These are phyloP conservation scores for Ecliptopera silaceata DNA, from an alignment of 2,888 invertebrate genomes.

Conservation along the genomic window DNA sequence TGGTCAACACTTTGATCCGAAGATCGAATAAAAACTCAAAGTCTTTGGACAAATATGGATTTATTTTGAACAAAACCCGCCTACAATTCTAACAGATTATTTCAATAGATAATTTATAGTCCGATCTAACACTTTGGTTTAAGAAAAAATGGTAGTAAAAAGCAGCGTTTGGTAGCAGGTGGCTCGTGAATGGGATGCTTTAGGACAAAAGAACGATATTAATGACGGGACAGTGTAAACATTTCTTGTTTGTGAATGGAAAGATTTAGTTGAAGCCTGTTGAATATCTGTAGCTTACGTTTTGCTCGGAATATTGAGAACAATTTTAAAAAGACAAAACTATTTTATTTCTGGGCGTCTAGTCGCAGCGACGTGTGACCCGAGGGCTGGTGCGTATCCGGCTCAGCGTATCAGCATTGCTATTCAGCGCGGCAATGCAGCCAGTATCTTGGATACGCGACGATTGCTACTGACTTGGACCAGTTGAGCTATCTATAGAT, in stretches of 20 bases:
- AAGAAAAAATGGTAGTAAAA: slow-evolving; percentile 40
- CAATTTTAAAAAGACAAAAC: too few relatives aligned
- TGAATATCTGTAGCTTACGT: too few relatives aligned
- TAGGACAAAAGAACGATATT: slow-evolving; percentile 50
- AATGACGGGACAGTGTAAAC: slow-evolving; percentile 68
- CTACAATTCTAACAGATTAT: slow-evolving; percentile 73
- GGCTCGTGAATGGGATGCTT: slow-evolving; percentile 40
- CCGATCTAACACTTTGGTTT: slow-evolving; percentile 44
- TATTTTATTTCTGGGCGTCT: too few relatives aligned
- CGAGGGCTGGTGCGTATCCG: too few relatives aligned
- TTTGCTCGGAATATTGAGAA: too few relatives aligned
- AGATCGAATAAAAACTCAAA: slow-evolving; percentile 42
- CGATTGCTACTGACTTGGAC: too few relatives aligned
- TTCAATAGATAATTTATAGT: slow-evolving; percentile 75
- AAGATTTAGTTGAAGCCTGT: not conserved
- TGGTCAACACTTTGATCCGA: slow-evolving; percentile 40
- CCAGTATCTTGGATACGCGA: too few relatives aligned
- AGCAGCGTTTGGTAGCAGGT: slow-evolving; percentile 36
- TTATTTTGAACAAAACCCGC: slow-evolving; percentile 64
- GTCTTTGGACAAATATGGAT: slow-evolving; percentile 51
- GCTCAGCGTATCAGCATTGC: too few relatives aligned
- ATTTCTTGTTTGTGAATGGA: slow-evolving; percentile 59
- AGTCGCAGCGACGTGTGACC: too few relatives aligned
- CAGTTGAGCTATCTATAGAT: too few relatives aligned
- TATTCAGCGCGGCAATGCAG: too few relatives aligned